A percentile compares a stretch with the other conserved stretches of the same genome.
These are phyloP conservation scores for Ametastegia equiseti DNA, from an alignment of 2,888 invertebrate genomes.

Conservation along the genomic window DNA sequence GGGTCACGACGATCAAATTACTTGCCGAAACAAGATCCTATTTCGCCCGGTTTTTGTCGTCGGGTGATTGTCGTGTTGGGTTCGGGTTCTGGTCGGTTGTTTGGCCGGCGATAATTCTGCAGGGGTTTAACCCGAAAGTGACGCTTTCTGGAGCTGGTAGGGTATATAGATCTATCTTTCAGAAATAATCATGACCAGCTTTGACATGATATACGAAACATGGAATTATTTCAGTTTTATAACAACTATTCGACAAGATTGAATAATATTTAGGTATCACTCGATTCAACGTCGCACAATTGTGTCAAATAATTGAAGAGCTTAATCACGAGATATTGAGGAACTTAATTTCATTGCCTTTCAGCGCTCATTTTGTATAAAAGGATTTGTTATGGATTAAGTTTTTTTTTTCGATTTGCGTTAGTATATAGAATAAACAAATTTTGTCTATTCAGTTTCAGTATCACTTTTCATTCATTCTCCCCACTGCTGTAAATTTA, in stretches of 20 bases:
- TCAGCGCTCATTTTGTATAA: too few species aligned
- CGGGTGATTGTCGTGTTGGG: slow-evolving; percentile 7
- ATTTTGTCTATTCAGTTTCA: neutral
- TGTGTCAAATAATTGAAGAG: neutral
- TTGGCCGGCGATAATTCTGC: slow-evolving; percentile 21
- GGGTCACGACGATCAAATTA: slow-evolving; percentile 39
- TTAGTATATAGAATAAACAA: neutral
- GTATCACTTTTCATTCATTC: neutral
- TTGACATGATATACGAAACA: neutral
- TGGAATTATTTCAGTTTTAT: neutral
- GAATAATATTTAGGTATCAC: too few species aligned
- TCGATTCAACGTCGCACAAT: neutral
- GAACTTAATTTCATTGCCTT: too few species aligned
- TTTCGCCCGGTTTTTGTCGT: slow-evolving; percentile 35
- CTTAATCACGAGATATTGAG: neutral
- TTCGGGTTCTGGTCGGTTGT: slow-evolving; percentile 4
- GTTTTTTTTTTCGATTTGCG: too few species aligned
- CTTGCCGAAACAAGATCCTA: slow-evolving; percentile 36
- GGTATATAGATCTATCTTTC: neutral
- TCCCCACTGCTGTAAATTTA: neutral
- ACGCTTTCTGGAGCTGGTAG: neutral
- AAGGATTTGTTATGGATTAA: too few species aligned
- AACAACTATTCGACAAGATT: too few species aligned
- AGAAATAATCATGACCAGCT: neutral
- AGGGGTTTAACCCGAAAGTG: neutral